A percentile compares a stretch with the other conserved stretches of the same genome.
phyloP scores from a whole-genome alignment of 2,797 vertebrate species.

The Ctenosaura bakeri region DNA sequence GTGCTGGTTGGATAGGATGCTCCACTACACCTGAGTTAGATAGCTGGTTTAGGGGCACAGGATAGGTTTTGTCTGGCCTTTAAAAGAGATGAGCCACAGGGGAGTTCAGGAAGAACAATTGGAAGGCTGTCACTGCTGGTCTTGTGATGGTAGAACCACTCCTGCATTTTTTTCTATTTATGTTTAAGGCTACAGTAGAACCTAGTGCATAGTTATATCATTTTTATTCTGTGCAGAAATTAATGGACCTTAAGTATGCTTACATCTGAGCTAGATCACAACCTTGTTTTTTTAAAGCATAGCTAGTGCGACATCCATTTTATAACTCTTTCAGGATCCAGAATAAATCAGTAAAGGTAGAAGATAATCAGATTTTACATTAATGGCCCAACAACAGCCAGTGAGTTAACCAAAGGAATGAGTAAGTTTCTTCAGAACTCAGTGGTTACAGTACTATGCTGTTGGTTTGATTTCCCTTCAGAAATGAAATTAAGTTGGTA shows the following conservation, averaged over 20 bases:
- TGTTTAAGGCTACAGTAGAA: neutral
- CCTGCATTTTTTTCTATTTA: neutral
- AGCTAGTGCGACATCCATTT: constrained; percentile 57
- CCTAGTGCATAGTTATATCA: constrained; percentile 3
- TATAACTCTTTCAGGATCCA: constrained; percentile 64
- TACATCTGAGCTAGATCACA: neutral
- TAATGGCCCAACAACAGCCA: neutral
- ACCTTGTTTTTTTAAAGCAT: constrained; percentile 63
- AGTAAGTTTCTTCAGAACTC: constrained; percentile 31
- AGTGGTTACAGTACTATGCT: constrained; percentile 33
- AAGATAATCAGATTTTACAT: constrained; percentile 70
- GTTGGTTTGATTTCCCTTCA: constrained; percentile 47
- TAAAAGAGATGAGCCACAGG: neutral
- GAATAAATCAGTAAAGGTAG: constrained; percentile 69
- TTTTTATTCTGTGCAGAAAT: neutral
- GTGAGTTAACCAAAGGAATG: neutral
- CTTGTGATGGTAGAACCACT: neutral
- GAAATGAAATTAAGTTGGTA: constrained; percentile 68
- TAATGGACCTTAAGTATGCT: neutral
- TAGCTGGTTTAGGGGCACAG: neutral
- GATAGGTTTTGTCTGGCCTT: neutral
- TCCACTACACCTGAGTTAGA: neutral
- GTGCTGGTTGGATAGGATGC: neutral
- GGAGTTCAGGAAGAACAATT: neutral
- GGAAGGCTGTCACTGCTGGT: neutral